A percentile compares a stretch with the other conserved stretches of the same genome.
These are phyloP conservation scores for Poecile atricapillus DNA, from an alignment of 2,113 vertebrate genomes.

Conservation along the genomic window DNA sequence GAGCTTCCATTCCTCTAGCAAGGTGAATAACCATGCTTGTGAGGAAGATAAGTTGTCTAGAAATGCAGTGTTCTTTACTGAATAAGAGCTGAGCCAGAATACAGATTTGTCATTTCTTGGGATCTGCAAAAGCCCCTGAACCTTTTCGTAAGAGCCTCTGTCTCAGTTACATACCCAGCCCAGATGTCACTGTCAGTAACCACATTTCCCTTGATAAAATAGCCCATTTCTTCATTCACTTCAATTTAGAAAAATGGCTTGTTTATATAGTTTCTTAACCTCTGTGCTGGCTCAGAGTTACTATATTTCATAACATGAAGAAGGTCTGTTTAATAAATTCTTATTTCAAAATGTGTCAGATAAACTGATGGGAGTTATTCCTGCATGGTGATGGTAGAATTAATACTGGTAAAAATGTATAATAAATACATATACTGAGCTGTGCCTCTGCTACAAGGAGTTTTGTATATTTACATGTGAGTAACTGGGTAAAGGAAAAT, in stretches of 20 bases:
- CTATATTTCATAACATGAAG: not conserved
- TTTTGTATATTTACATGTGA: not conserved
- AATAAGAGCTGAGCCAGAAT: not conserved
- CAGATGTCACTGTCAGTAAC: not conserved
- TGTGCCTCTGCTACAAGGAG: not conserved
- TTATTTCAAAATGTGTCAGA: not conserved
- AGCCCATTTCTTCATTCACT: not conserved
- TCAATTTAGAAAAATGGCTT: not conserved
- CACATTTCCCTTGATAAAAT: not conserved
- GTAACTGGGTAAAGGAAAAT: not conserved
- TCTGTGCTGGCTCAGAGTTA: not conserved
- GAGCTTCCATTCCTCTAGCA: not conserved
- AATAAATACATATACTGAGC: not conserved
- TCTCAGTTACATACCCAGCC: not conserved
- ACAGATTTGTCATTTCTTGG: not conserved
- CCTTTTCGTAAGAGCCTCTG: fast-evolving
- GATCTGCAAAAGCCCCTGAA: not conserved
- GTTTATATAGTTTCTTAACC: not conserved
- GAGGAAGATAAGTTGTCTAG: not conserved
- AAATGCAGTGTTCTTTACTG: not conserved
- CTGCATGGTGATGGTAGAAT: not conserved
- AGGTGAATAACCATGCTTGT: not conserved
- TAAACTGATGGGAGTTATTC: not conserved
- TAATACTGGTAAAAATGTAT: not conserved
- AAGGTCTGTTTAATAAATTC: not conserved